phyloP scores from a whole-genome alignment of 2,797 vertebrate genomes.

The Austrolebias charrua region DNA sequence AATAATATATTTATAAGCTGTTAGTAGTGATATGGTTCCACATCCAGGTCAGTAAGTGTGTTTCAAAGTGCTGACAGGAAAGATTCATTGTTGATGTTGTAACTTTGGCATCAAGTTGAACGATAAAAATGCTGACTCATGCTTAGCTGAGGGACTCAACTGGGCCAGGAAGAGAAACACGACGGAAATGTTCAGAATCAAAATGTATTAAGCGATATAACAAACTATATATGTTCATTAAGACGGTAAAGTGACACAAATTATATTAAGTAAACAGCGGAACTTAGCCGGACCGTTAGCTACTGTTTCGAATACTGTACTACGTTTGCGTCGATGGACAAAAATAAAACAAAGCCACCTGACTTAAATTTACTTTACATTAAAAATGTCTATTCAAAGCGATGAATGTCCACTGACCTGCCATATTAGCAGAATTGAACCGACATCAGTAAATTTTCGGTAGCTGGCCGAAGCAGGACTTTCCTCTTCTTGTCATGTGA shows the following conservation, averaged over 20 bases:
- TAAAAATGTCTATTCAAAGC: neutral
- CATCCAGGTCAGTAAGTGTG: neutral
- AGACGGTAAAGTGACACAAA: neutral
- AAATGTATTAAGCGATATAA: neutral
- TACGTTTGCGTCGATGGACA: too few species aligned
- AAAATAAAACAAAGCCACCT: neutral
- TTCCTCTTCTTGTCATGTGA: conserved; percentile 60
- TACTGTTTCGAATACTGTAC: neutral
- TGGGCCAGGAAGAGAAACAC: neutral
- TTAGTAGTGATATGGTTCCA: neutral
- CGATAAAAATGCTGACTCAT: conserved; percentile 73
- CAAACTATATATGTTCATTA: accelerated
- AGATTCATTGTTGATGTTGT: neutral
- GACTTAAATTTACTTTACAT: neutral
- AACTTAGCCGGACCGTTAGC: conserved; percentile 48
- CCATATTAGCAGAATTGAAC: conserved; percentile 47
- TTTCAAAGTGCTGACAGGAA: neutral
- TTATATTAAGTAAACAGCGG: neutral
- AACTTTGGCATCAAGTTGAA: conserved; percentile 26
- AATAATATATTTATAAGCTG: neutral
- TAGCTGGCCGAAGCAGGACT: conserved; percentile 33
- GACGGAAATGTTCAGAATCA: neutral
- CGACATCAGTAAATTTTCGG: conserved; percentile 20
- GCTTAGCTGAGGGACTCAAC: conserved; percentile 49
- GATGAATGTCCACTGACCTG: conserved; percentile 63